phyloP scores from a whole-genome alignment of 1,140 invertebrate species.

The Bombus pyrosoma region DNA sequence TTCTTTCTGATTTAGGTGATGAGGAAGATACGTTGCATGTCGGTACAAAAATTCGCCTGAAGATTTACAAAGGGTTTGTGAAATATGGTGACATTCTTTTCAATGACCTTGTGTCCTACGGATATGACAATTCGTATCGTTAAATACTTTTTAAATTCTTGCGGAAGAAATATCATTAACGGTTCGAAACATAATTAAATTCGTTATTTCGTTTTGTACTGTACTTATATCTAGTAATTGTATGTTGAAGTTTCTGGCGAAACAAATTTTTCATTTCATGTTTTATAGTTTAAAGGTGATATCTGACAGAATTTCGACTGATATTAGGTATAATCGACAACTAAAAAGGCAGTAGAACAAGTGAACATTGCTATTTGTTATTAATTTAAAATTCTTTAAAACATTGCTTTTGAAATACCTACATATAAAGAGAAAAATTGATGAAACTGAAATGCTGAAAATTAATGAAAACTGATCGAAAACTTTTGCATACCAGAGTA shows the following conservation, averaged over 20 bases:
- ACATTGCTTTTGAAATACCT: background rate
- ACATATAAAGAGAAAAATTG: too few species aligned
- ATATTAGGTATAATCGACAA: too few species aligned
- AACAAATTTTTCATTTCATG: background rate
- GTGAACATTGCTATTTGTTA: background rate
- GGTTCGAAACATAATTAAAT: background rate
- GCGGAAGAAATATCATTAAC: background rate
- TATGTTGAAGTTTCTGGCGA: background rate
- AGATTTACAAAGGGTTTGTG: conserved; percentile 23
- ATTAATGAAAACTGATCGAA: too few species aligned
- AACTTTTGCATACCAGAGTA: too few species aligned
- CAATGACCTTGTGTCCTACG: background rate
- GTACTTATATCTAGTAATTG: background rate
- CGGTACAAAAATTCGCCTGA: background rate
- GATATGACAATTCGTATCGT: background rate
- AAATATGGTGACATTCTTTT: background rate
- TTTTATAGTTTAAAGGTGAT: too few species aligned
- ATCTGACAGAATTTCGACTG: too few species aligned
- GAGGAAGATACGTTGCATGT: background rate
- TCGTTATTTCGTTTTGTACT: background rate
- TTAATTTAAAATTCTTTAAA: background rate
- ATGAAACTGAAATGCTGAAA: too few species aligned
- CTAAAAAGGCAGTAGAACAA: too few species aligned
- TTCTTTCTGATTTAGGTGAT: conserved; percentile 3
- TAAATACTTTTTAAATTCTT: background rate